Conservation (phyloP, 2,888 invertebrate genomes). For the Griposia aprilina region DNA sequence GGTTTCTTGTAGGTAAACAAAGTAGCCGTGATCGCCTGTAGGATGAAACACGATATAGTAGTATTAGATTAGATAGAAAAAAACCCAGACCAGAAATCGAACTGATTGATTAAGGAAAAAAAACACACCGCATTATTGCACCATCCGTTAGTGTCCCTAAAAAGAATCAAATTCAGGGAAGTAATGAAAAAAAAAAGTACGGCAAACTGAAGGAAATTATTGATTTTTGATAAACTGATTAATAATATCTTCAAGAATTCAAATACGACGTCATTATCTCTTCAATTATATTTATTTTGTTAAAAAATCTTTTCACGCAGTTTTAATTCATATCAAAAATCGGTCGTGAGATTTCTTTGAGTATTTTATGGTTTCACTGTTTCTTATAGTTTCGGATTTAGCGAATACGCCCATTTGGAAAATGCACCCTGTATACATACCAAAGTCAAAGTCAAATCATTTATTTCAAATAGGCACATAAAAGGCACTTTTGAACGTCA, state of each 20-base stretch:
- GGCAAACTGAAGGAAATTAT: not conserved
- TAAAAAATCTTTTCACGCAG: no score
- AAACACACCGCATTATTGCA: no score
- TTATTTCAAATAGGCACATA: no score
- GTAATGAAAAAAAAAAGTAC: not conserved
- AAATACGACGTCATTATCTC: no score
- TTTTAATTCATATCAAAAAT: no score
- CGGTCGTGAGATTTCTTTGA: not conserved
- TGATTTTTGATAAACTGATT: not conserved
- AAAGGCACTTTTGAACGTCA: no score
- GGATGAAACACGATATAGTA: not conserved
- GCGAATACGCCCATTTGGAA: not conserved
- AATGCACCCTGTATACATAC: not conserved
- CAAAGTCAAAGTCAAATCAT: no score
- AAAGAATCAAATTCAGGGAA: not conserved
- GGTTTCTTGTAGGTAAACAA: conserved; percentile 92
- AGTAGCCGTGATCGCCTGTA: conserved; percentile 93
- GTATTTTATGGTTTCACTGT: not conserved
- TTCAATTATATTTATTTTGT: no score
- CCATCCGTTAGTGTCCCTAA: not conserved
- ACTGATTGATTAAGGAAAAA: no score
- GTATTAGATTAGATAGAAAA: not conserved
- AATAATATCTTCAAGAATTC: not conserved
- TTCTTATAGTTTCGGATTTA: not conserved
- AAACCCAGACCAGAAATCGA: no score